Evolutionary conservation across 2,888 invertebrate genomes (phyloP).

Genomic region (Xanthia icteritia): DNA sequence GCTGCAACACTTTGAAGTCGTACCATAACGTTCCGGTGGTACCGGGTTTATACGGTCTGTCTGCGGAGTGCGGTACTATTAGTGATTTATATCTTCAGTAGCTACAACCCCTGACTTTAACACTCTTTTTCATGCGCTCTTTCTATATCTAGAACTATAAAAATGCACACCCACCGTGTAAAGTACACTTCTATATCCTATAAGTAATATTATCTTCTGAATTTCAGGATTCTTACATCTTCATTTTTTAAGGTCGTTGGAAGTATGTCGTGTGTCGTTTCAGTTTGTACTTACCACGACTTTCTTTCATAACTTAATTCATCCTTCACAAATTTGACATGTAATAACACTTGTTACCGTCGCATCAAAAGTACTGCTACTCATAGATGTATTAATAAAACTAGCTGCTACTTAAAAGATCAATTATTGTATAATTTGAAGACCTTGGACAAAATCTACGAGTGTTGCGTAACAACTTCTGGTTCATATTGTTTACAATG

Average conservation of each 20-base stretch:
- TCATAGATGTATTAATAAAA: background rate
- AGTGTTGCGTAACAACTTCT: conserved; percentile 74
- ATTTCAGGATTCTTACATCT: background rate
- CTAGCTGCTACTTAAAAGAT: conserved; percentile 34
- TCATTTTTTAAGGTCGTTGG: background rate
- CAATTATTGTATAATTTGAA: conserved; percentile 58
- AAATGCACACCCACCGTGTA: background rate
- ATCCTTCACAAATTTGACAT: conserved; percentile 17
- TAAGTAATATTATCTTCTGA: background rate
- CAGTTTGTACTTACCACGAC: background rate
- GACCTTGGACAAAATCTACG: conserved; percentile 75
- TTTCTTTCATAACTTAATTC: background rate
- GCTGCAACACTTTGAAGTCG: conserved; percentile 34
- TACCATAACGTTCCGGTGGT: conserved; percentile 36
- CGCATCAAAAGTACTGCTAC: conserved; percentile 38
- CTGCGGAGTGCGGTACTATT: conserved; percentile 25
- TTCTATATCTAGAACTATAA: background rate
- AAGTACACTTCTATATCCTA: background rate
- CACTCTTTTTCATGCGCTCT: background rate
- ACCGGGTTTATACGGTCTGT: conserved; percentile 16
- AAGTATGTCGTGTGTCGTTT: background rate
- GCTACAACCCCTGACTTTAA: conserved; percentile 11
- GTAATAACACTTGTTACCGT: no score
- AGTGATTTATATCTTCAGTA: conserved; percentile 27
- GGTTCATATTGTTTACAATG: conserved; percentile 81